Evolutionary conservation across 1,140 invertebrate species (phyloP).

Genomic region (Zaprionus taronus): DNA sequence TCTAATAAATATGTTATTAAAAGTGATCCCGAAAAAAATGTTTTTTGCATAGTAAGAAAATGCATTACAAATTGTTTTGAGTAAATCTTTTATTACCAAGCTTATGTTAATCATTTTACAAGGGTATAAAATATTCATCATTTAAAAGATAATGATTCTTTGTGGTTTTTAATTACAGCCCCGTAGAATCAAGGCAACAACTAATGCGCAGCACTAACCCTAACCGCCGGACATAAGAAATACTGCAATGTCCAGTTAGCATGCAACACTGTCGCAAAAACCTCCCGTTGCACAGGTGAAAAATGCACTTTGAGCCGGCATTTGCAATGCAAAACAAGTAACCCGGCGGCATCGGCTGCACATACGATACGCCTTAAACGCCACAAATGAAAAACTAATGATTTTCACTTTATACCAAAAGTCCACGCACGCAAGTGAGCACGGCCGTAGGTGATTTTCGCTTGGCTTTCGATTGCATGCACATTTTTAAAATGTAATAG

Average conservation of each 20-base stretch:
- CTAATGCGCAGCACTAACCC: constrained; percentile 39
- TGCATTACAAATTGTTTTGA: not conserved
- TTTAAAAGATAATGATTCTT: not conserved
- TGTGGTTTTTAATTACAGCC: constrained; percentile 34
- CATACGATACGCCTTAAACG: constrained; percentile 21
- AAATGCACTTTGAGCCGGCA: constrained; percentile 46
- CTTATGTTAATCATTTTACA: not conserved
- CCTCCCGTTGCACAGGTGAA: constrained; percentile 30
- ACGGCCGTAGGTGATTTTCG: constrained; percentile 19
- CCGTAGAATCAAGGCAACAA: constrained; percentile 17
- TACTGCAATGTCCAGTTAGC: constrained; percentile 38
- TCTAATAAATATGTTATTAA: not conserved
- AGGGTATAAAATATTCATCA: constrained; percentile 10
- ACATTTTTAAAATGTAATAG: constrained; percentile 26
- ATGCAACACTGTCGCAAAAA: constrained; percentile 27
- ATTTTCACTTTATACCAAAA: constrained; percentile 33
- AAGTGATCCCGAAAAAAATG: too few relatives aligned
- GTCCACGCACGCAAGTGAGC: constrained; percentile 32
- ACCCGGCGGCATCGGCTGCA: not conserved
- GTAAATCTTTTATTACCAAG: not conserved
- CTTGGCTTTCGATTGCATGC: constrained; percentile 23
- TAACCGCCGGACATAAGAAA: constrained; percentile 38
- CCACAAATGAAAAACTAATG: constrained; percentile 62
- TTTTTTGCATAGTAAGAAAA: too few relatives aligned
- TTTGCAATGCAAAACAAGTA: constrained; percentile 48